Evolutionary conservation across 2,113 vertebrate species (phyloP), one percentile per base, ranked within the genome.

Genomic region (Falco punctatus): DNA sequence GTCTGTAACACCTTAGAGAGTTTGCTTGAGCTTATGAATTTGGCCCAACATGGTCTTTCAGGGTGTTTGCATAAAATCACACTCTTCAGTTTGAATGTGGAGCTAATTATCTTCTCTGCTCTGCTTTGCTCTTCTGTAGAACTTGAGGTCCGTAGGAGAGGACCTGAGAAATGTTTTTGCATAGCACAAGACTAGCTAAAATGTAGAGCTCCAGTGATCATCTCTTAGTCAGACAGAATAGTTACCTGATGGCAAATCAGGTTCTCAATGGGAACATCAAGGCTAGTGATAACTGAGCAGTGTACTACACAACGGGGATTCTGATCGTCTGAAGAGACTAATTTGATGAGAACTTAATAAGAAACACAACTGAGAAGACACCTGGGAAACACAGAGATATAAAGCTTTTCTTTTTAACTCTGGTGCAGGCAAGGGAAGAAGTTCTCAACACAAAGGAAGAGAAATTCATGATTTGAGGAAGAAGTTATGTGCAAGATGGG

Each of bases 261-360:
- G 5, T 55, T 77, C 42, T 81, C 24, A 62, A 28, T 40, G 35
- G 35, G 30, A 59, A 40, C 16, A 27, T 40, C 26, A 52, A 65
- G 33, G 46, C 35, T 44, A 15, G 30, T 1, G 2, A 48, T 33
- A 62, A 40, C 12, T 62, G 16, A 74, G 40, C 6, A 4, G 22
- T 17, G 24, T 27, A 23, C 27, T 58, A 9, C 13, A 16, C 0
- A 0, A 26, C 48, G 51, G n/a, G 20, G 26, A 38, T 51, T 28
- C 20, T 19, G 5, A 24, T 42, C 64, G 40, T 57, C 62, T 55
- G 33, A 61, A 81, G 58, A 83, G 44, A 72, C 22, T 55, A 86
- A 52, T 28, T 18, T 51, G 42, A 62, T 42, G 16, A 72, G 38
- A 90, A 59, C 24, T 59, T 16, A 67, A 2, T 18, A 64, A 82